Evolutionary conservation across 2,888 invertebrate genomes (phyloP), one percentile per base, ranked within the genome.

Genomic region (Acleris cristana): DNA sequence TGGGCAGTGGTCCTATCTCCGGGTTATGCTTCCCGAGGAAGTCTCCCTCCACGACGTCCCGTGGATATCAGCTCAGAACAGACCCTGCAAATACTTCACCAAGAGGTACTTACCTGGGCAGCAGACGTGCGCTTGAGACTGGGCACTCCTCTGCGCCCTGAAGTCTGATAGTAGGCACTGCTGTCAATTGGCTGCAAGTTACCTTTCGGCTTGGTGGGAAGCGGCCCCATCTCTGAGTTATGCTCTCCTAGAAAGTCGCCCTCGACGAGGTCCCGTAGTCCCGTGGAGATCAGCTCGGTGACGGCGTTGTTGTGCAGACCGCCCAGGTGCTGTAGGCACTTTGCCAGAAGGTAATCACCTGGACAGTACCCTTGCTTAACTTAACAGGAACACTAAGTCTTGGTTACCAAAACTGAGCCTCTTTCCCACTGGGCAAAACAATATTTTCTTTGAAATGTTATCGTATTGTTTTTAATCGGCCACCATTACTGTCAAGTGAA

Each of bases 341-440:
- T 89, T 5, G 90, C 92, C 2, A 92, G 75, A 2, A 92, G 84
- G 57, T 89, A 91, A 65, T 92, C 92, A 0, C 92, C 92, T 92
- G 71, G 2, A 71, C 51, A 68, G 10, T 16, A 23, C 10, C 44
- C 16, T 44, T 45, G 7, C 7, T 45, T 44, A 44, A 44, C 10
- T 45, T 16, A 5, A 16, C 44, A 45, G n/a, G n/a, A 45, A 45
- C 3, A 34, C 34, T 34, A 10, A 10, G 3, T 34, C 8, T 34
- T 3, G 34, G 34, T 34, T 10, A 10, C 34, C 10, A 34, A 26
- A 26, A 26, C 7, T 7, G 26, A 2, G 8, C 6, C 2, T 23
- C 3, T 23, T 23, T 23, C 2, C 1, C 21, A n/a, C n/a, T n/a
- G n/a, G n/a, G n/a, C n/a, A n/a, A n/a, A n/a, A n/a, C n/a, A n/a